Evolutionary conservation across 1,140 invertebrate species (phyloP).

Genomic region (Aleiodes sp.): DNA sequence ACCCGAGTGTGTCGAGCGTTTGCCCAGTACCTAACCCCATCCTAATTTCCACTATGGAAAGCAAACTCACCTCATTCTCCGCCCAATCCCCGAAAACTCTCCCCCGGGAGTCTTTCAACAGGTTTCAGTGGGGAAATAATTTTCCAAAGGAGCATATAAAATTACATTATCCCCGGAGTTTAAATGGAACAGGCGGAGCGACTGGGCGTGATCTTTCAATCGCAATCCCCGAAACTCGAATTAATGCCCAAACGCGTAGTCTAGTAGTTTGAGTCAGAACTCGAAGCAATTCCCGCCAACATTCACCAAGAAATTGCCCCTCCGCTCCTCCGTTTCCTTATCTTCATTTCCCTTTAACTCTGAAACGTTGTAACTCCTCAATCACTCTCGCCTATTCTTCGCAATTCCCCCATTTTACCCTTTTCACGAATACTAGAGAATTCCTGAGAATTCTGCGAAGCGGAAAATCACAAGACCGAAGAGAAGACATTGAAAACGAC

Average conservation of each 20-base stretch:
- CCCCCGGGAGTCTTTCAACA: conserved; percentile 34
- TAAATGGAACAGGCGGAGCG: conserved; percentile 32
- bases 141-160: conserved; percentile 37
- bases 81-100: neutral
- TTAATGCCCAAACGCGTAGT: conserved; percentile 22
- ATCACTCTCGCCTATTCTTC: neutral
- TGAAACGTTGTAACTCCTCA: neutral
- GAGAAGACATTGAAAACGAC: conserved; percentile 22
- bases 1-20: neutral
- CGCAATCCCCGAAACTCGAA: conserved; percentile 31
- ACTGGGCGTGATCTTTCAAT: conserved; percentile 31
- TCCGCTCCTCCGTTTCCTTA: neutral
- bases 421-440: neutral
- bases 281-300: neutral
- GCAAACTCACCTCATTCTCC: neutral
- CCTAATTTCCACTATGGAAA: no score
- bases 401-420: neutral
- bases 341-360: neutral
- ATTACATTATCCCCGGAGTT: conserved; percentile 34
- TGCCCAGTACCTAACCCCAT: no score
- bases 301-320: neutral
- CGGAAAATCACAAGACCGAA: conserved; percentile 20
- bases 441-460: neutral
- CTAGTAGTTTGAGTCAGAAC: neutral
- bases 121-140: conserved; percentile 31